These are phyloP conservation scores for Myripristis murdjan DNA, from an alignment of 2,797 vertebrate species.

Conservation along the genomic window DNA sequence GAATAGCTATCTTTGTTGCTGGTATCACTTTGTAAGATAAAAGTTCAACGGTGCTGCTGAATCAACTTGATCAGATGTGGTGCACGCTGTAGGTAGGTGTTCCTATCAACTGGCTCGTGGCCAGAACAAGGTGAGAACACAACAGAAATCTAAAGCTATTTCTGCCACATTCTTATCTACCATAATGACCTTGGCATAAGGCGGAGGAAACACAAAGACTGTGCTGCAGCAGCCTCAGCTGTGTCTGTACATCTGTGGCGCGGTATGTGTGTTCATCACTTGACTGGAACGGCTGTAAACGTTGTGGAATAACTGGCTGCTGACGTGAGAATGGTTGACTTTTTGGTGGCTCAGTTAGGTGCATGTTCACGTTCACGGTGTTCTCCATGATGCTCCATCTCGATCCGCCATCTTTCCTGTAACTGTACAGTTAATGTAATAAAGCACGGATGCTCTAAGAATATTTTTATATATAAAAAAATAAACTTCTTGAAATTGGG, in stretches of 20 bases:
- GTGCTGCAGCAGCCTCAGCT: neutral
- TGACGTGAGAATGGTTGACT: too few relatives aligned
- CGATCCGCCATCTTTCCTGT: neutral
- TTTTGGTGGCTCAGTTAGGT: too few relatives aligned
- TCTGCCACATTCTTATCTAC: slow-evolving; percentile 41
- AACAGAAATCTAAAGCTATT: slow-evolving; percentile 17
- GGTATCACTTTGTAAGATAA: slow-evolving; percentile 29
- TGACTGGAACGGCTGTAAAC: neutral
- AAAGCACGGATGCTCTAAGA: neutral
- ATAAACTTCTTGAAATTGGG: neutral
- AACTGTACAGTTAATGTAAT: neutral
- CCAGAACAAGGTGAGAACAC: slow-evolving; percentile 40
- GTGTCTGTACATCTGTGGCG: neutral
- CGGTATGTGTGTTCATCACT: neutral
- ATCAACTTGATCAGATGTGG: slow-evolving; percentile 33
- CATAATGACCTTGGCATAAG: slow-evolving; percentile 49
- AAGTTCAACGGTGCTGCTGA: slow-evolving; percentile 29
- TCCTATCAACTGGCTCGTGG: slow-evolving; percentile 49
- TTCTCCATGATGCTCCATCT: too few relatives aligned
- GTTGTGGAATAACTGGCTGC: too few relatives aligned
- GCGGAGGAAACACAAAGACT: slow-evolving; percentile 32
- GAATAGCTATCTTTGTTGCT: slow-evolving; percentile 34
- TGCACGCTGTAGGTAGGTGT: slow-evolving; percentile 41
- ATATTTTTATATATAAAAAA: neutral
- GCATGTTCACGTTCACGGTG: too few relatives aligned